Conservation (phyloP, 2,113 vertebrate species). For the Thinocorus orbignyianus region DNA sequence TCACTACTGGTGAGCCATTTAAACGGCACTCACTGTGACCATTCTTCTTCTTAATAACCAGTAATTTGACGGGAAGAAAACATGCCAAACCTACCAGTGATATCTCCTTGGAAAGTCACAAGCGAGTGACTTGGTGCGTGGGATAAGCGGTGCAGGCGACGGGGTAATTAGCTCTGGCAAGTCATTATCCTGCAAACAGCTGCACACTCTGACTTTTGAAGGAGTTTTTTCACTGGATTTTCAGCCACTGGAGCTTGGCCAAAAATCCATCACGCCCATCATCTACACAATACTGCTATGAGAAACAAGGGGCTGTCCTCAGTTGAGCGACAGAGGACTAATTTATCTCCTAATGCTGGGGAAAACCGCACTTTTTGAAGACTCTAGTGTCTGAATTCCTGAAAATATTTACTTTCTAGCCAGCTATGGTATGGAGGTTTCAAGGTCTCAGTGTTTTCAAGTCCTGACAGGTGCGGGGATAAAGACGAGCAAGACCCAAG, state of each 20-base stretch:
- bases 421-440: background rate
- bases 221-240: background rate
- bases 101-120: slow-evolving; percentile 19
- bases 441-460: background rate
- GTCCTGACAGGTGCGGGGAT: background rate
- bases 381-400: background rate
- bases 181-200: slow-evolving; percentile 5
- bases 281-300: accelerated
- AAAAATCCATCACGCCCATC: background rate
- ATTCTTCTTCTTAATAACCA: slow-evolving; percentile 19
- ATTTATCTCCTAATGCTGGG: background rate
- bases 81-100: background rate
- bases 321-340: background rate
- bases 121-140: background rate
- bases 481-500: background rate
- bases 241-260: background rate
- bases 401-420: background rate
- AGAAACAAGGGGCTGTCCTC: background rate
- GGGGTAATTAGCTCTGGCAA: slow-evolving; percentile 27
- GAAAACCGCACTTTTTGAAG: background rate
- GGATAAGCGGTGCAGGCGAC: background rate
- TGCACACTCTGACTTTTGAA: background rate
- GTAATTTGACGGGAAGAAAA: background rate
- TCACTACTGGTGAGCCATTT: background rate
- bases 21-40: background rate